These are phyloP conservation scores for Cyphomyrus discorhynchus DNA, from an alignment of 2,113 vertebrate species.

Conservation along the genomic window DNA sequence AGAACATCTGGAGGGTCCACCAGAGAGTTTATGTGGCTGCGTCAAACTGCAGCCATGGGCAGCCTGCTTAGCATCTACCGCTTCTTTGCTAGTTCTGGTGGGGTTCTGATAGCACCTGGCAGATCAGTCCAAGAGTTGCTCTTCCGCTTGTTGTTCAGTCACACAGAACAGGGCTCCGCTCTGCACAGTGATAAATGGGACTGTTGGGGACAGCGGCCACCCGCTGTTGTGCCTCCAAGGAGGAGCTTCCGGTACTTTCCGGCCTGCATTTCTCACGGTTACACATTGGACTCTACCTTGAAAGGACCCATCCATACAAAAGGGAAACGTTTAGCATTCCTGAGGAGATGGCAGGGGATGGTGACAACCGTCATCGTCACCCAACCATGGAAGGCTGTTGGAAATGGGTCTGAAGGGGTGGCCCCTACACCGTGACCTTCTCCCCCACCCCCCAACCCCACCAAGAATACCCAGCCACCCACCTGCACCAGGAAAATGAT, in stretches of 20 bases:
- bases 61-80: neutral
- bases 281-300: neutral
- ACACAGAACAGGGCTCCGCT: neutral
- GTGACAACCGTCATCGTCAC: neutral
- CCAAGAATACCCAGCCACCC: constrained; percentile 39
- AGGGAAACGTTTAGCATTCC: neutral
- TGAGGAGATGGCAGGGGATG: neutral
- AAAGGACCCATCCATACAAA: neutral
- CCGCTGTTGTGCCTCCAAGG: neutral
- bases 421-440: neutral
- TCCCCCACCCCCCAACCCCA: neutral
- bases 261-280: neutral
- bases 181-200: neutral
- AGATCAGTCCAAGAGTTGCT: neutral
- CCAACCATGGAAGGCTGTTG: neutral
- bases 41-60: neutral
- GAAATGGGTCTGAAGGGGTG: neutral
- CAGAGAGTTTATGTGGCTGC: neutral
- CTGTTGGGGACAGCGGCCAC: neutral
- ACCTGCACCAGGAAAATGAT: constrained; percentile 99
- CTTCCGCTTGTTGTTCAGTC: neutral
- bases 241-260: neutral
- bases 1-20: neutral
- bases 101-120: neutral
- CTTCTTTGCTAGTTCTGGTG: neutral